A percentile compares a stretch with the other conserved stretches of the same genome.
Conservation (phyloP, 2,113 vertebrate genomes). For the Rhinolophus ferrumequinum region DNA sequence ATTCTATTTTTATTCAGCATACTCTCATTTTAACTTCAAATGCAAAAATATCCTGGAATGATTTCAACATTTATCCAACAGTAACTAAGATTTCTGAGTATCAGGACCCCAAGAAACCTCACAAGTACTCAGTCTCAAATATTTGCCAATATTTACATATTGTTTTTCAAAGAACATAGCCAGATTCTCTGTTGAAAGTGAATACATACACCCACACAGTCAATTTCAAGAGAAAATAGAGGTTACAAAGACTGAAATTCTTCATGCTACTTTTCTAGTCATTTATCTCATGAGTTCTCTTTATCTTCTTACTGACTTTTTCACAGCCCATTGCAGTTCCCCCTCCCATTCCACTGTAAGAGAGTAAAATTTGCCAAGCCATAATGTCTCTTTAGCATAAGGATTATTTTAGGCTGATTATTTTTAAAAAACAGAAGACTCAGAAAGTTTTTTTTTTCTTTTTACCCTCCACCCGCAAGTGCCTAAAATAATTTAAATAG, state of each 20-base stretch:
- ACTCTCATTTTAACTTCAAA: neutral
- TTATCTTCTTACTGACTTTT: neutral
- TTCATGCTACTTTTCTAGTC: neutral
- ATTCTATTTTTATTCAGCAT: neutral
- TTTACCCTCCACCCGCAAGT: too few relatives aligned
- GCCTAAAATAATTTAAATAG: too few relatives aligned
- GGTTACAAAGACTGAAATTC: neutral
- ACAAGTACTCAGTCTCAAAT: neutral
- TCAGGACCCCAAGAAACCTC: neutral
- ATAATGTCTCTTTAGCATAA: too few relatives aligned
- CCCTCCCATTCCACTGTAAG: neutral
- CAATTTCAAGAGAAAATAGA: neutral
- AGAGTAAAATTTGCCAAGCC: too few relatives aligned
- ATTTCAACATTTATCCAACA: neutral
- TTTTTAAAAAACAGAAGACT: too few relatives aligned
- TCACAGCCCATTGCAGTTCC: neutral
- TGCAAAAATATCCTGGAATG: neutral
- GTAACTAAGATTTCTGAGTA: neutral
- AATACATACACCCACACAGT: neutral
- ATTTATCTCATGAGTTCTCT: neutral
- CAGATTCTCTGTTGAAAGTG: neutral
- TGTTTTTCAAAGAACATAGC: neutral
- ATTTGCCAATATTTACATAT: slow-evolving; percentile 22
- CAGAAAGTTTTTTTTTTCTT: too few relatives aligned
- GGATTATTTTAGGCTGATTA: too few relatives aligned